Evolutionary conservation across 2,797 vertebrate species (phyloP).

Genomic region (Acanthurus lineatus): DNA sequence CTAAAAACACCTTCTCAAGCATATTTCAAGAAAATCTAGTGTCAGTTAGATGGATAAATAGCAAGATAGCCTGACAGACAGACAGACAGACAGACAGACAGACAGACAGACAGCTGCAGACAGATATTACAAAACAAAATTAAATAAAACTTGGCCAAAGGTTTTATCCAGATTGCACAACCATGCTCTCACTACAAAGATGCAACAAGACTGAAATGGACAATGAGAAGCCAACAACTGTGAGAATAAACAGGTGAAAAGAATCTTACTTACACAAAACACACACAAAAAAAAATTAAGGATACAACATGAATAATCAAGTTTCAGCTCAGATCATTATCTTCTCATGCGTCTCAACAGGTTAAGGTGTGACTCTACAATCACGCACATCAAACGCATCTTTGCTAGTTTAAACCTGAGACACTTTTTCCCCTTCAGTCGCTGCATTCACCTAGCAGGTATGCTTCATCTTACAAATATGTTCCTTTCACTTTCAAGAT

Average conservation of each 20-base stretch:
- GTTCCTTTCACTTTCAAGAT: neutral
- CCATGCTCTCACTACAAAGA: neutral
- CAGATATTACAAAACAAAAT: neutral
- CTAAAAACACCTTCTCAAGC: neutral
- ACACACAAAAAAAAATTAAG: slow-evolving; percentile 5
- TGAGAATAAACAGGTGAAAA: neutral
- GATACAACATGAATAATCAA: slow-evolving; percentile 2
- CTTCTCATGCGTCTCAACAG: slow-evolving; percentile 49
- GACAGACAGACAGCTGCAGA: too few relatives aligned
- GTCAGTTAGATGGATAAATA: too few relatives aligned
- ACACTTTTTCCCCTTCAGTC: neutral
- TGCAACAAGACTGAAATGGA: neutral
- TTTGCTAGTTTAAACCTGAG: slow-evolving; percentile 31
- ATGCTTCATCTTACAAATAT: neutral
- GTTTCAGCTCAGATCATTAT: slow-evolving; percentile 31
- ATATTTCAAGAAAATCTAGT: neutral
- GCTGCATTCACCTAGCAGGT: too few relatives aligned
- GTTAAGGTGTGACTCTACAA: slow-evolving; percentile 34
- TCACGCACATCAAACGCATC: neutral
- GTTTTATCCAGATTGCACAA: neutral
- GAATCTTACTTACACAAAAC: neutral
- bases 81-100: neutral
- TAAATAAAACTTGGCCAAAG: neutral
- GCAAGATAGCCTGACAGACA: too few relatives aligned
- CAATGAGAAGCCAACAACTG: neutral